These are phyloP conservation scores for Eupithecia vulgata DNA, from an alignment of 2,888 invertebrate genomes.

Conservation along the genomic window DNA sequence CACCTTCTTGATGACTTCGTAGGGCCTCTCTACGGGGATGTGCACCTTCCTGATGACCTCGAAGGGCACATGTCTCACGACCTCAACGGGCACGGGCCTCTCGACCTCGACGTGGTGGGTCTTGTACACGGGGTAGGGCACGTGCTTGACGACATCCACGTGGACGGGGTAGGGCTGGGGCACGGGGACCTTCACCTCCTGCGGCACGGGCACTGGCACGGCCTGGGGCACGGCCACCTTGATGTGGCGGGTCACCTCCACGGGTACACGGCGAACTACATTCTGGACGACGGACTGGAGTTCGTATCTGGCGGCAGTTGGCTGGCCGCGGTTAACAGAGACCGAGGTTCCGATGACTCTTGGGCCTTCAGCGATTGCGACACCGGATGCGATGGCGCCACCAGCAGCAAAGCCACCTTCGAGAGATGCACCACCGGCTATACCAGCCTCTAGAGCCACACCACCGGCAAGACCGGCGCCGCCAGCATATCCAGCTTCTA, in stretches of 20 bases:
- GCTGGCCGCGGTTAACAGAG: slow-evolving; percentile 59
- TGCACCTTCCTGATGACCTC: slow-evolving; percentile 76
- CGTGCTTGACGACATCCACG: slow-evolving; percentile 74
- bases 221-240: slow-evolving; percentile 72
- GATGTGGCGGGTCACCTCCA: slow-evolving; percentile 76
- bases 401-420: slow-evolving; percentile 20
- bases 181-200: slow-evolving; percentile 74
- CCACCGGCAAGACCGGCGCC: slow-evolving; percentile 31
- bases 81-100: slow-evolving; percentile 74
- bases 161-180: slow-evolving; percentile 79
- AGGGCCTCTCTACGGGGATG: slow-evolving; percentile 74
- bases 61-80: slow-evolving; percentile 71
- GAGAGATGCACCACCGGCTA: slow-evolving; percentile 16
- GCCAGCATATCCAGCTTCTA: neutral
- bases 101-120: slow-evolving; percentile 75
- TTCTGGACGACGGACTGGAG: slow-evolving; percentile 77
- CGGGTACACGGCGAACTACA: slow-evolving; percentile 71
- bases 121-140: slow-evolving; percentile 78
- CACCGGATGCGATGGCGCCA: slow-evolving; percentile 28
- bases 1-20: slow-evolving; percentile 77
- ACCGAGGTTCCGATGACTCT: slow-evolving; percentile 68
- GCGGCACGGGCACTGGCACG: slow-evolving; percentile 71
- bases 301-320: slow-evolving; percentile 67
- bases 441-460: slow-evolving; percentile 17
- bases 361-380: slow-evolving; percentile 48